Evolutionary conservation across 2,797 vertebrate genomes (phyloP).

Genomic region (Danio aesculapii): DNA sequence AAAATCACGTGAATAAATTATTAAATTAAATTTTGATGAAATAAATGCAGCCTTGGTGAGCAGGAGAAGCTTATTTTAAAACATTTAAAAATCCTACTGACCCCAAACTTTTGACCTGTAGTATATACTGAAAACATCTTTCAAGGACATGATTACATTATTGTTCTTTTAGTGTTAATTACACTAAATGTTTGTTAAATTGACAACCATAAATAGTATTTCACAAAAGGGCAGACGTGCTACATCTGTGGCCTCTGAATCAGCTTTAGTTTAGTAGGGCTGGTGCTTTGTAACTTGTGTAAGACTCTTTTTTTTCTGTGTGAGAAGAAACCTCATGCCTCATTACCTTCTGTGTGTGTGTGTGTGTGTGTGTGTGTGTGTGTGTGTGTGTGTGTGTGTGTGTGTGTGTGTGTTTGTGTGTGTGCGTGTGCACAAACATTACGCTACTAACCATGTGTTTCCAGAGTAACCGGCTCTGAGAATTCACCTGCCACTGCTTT

Average conservation of each 20-base stretch:
- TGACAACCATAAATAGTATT: neutral
- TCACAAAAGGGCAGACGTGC: neutral
- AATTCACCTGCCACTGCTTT: conserved; percentile 95
- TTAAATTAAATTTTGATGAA: no score
- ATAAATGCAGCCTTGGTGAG: no score
- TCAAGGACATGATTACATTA: no score
- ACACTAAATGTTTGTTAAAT: neutral
- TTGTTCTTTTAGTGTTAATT: neutral
- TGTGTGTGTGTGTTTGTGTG: conserved; percentile 25
- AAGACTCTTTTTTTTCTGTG: neutral
- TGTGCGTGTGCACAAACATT: neutral
- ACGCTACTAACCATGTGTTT: conserved; percentile 86
- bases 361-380: conserved; percentile 26
- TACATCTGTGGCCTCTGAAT: neutral
- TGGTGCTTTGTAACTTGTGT: conserved; percentile 13
- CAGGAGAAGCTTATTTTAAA: no score
- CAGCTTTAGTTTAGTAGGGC: neutral
- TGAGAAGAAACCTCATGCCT: conserved; percentile 22
- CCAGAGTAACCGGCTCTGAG: conserved; percentile 89
- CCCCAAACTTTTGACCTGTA: no score
- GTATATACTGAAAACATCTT: no score
- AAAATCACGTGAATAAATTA: no score
- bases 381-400: conserved; percentile 25
- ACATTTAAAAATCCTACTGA: no score
- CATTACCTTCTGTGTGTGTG: conserved; percentile 46